Base-by-base conservation (phyloP, 2,888 invertebrate species). In the Hypolimnas misippus region DNA sequence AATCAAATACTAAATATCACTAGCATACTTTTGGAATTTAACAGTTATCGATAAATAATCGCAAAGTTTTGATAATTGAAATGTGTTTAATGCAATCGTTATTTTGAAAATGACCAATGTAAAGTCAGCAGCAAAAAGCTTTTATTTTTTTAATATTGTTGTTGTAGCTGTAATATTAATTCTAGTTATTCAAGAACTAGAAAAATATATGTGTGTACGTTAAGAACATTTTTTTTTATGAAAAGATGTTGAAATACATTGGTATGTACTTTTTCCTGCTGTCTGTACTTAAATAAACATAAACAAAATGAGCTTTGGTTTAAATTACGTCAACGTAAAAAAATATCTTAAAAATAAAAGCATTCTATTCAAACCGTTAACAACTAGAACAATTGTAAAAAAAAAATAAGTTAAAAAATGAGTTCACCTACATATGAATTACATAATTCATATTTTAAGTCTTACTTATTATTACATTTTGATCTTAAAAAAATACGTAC, bases 301-400 rank as follows among this genome's bases (percentile, higher is more conserved):
- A 46, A 46, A 75, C 56, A 75, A 81, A 77, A 81, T 76, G 76
- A 82, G 82, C 89, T 89, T 89, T 89, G 89, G 89, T 87, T 76
- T 83, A 80, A 78, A 75, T 65, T 65, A 70, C 57, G 63, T 63
- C 79, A 16, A 42, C 16, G 74, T 75, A 74, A 77, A 74, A 25
- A 75, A 72, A 75, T 68, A 67, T 72, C 72, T 73, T 52, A 62
- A 52, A 29, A 40, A 52, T 56, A 56, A 59, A 65, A 59, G 31
- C 33, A 42, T 49, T 49, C 25, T 38, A 49, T 57, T 44, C 17
- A 51, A 52, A 57, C 42, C 42, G 71, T 78, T 77, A 77, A 81
- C 76, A 78, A 75, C 17, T 21, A 62, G 64, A 62, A 66, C 55
- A 66, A 62, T 59, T 67, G 52, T 58, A 70, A 68, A 70, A 67